Evolutionary conservation across 2,888 invertebrate genomes (phyloP), one percentile per base, ranked within the genome.

Genomic region (Artemia sp.): DNA sequence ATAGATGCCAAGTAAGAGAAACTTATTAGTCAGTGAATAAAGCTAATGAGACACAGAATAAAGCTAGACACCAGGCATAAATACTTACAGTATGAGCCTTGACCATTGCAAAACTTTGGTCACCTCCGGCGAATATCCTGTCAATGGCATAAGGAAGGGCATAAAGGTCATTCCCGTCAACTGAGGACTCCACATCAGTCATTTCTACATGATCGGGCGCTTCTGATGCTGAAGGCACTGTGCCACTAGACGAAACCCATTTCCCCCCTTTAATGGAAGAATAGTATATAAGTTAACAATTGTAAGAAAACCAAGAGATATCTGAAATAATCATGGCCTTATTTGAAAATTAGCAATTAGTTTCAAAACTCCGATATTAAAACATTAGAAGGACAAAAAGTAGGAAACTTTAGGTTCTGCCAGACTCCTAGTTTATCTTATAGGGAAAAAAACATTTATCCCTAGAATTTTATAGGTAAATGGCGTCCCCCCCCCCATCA

Each of bases 31-130:
- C 51, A 38, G 38, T n/a, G n/a, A n/a, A n/a, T n/a, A n/a, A n/a
- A n/a, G n/a, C n/a, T n/a, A n/a, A n/a, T n/a, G 38, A 38, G 38
- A 38, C 6, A 38, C 8, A 67, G 9, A 66, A 12, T 10, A 66
- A 58, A 50, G 66, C 70, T 67, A 69, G 66, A 1, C 69, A 5
- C 38, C 5, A 38, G 38, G 38, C 38, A 38, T 38, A 38, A 38
- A 38, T 64, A n/a, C 66, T 68, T 24, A 73, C 73, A 69, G 67
- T 70, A 10, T 70, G 70, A 8, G 70, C 68, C 38, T 71, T 68
- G 19, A 88, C 83, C 3, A 86, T 82, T 8, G 88, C 85, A 77
- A 94, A 89, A 74, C 90, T 90, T 76, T 91, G 90, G 80, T 94
- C 90, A 9, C 93, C 92, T 7, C 93, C 94, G 51, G 88, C 86